Evolutionary conservation across 2,888 invertebrate species (phyloP).

Genomic region (Cotesia congregata): DNA sequence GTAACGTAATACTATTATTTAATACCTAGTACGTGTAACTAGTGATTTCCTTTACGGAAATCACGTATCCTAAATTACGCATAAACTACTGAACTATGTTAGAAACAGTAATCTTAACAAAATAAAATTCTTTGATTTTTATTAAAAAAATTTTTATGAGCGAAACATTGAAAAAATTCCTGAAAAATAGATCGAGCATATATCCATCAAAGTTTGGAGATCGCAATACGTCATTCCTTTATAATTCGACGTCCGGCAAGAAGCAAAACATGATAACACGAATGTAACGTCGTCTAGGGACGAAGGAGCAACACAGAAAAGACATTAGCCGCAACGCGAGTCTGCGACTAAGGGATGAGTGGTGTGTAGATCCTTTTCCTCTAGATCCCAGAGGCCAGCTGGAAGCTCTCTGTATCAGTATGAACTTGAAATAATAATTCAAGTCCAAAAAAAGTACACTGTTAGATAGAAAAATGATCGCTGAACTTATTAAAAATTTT

Average conservation of each 20-base stretch:
- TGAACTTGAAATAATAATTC: no score
- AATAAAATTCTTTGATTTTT: neutral
- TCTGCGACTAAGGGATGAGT: slow-evolving; percentile 36
- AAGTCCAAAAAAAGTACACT: no score
- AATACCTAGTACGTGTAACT: slow-evolving; percentile 29
- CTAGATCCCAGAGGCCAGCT: no score
- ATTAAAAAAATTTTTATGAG: neutral
- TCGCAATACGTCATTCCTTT: slow-evolving; percentile 55
- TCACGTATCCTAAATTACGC: slow-evolving; percentile 36
- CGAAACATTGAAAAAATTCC: neutral
- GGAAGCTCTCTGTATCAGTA: no score
- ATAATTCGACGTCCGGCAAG: slow-evolving; percentile 60
- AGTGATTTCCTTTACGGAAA: slow-evolving; percentile 49
- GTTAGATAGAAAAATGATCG: no score
- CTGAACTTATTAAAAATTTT: no score
- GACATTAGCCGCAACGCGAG: slow-evolving; percentile 64
- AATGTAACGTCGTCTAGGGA: slow-evolving; percentile 58
- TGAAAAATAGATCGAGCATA: no score
- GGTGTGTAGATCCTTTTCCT: no score
- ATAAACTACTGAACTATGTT: neutral
- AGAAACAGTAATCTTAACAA: neutral
- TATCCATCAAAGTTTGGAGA: neutral
- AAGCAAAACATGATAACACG: slow-evolving; percentile 46
- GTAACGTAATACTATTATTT: neutral
- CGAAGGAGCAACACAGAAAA: slow-evolving; percentile 68